These are phyloP conservation scores for Rhabdomys dilectus DNA, from an alignment of 2,113 vertebrate genomes.

Conservation along the genomic window DNA sequence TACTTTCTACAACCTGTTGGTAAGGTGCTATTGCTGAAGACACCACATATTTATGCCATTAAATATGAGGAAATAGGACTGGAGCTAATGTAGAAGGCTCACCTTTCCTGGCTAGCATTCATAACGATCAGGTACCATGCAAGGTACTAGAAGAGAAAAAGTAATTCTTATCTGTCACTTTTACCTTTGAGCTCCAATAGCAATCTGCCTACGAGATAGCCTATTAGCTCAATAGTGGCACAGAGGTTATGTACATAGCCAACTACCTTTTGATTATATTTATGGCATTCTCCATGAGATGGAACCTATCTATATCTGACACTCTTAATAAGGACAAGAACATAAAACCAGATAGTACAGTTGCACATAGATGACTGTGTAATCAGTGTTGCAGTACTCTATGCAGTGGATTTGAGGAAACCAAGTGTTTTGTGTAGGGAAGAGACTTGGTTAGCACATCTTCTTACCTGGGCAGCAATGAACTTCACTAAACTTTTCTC, in stretches of 20 bases:
- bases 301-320: neutral
- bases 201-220: neutral
- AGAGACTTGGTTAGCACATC: neutral
- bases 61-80: neutral
- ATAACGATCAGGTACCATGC: neutral
- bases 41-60: neutral
- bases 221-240: neutral
- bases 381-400: neutral
- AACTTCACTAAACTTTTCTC: neutral
- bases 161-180: neutral
- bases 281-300: neutral
- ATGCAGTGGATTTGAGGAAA: neutral
- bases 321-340: neutral
- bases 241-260: neutral
- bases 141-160: neutral
- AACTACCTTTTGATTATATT: neutral
- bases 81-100: neutral
- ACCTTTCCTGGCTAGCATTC: neutral
- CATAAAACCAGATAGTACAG: neutral
- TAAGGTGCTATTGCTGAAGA: neutral
- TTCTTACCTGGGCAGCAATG: fast-evolving
- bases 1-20: neutral
- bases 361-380: neutral
- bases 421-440: neutral
- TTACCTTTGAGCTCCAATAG: neutral